Evolutionary conservation across 1,140 invertebrate species (phyloP).

Genomic region (Branchinecta lynchi): DNA sequence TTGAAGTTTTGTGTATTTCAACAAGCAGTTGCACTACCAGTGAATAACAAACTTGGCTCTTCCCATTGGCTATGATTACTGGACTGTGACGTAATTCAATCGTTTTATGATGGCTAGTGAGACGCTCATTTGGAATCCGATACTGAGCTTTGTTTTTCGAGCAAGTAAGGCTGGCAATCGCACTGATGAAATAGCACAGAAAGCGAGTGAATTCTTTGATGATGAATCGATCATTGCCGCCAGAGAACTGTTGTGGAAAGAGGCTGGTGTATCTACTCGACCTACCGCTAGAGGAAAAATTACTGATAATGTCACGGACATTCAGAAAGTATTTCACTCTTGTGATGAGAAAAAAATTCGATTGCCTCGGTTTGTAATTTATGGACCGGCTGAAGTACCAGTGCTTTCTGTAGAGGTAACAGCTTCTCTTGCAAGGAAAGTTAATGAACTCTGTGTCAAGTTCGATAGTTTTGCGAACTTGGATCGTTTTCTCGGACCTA

Average conservation of each 20-base stretch:
- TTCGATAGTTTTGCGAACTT: background rate
- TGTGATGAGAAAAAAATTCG: background rate
- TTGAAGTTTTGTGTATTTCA: no score
- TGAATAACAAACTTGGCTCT: no score
- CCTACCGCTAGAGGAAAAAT: background rate
- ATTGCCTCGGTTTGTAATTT: background rate
- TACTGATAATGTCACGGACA: background rate
- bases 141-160: slow-evolving; percentile 5
- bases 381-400: background rate
- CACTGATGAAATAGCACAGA: background rate
- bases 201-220: background rate
- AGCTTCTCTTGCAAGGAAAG: background rate
- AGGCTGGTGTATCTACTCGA: background rate
- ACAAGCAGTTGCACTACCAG: no score
- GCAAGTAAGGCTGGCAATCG: background rate
- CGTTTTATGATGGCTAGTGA: slow-evolving; percentile 1
- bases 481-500: no score
- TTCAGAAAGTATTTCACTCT: background rate
- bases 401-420: background rate
- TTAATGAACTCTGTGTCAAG: background rate
- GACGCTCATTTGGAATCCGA: background rate
- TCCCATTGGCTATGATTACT: no score
- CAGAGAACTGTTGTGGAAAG: background rate
- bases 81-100: no score
- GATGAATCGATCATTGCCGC: background rate